Conservation (phyloP, 2,888 invertebrate species). For the Netelia inedita region DNA sequence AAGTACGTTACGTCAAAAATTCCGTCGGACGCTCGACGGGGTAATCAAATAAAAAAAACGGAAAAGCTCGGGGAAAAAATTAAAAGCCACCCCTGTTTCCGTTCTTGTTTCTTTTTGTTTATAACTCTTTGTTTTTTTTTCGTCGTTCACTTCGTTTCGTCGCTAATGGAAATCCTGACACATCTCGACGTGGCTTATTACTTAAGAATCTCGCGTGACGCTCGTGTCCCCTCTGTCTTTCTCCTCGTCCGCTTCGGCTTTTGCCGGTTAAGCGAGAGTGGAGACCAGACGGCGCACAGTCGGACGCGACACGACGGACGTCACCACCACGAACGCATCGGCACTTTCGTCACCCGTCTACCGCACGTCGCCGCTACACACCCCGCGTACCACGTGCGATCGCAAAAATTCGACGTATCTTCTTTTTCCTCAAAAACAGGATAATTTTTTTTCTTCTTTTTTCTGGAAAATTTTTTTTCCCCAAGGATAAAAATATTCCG, state of each 20-base stretch:
- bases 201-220: constrained; percentile 62
- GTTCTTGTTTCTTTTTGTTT: background rate
- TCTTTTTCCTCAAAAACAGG: background rate
- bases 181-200: constrained; percentile 52
- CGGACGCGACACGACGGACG: constrained; percentile 58
- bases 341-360: constrained; percentile 49
- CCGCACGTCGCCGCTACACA: constrained; percentile 37
- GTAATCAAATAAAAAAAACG: too few relatives aligned
- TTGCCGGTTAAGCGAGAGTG: constrained; percentile 30
- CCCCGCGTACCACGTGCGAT: constrained; percentile 30
- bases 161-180: constrained; percentile 59
- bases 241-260: background rate
- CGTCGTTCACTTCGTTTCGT: constrained; percentile 14
- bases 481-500: too few relatives aligned
- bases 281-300: constrained; percentile 5
- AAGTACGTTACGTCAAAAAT: background rate
- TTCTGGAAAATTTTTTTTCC: background rate
- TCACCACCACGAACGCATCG: constrained; percentile 52
- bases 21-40: too few relatives aligned
- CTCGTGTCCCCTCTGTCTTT: constrained; percentile 18
- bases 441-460: background rate
- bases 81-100: too few relatives aligned
- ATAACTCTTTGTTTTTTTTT: constrained; percentile 1
- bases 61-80: too few relatives aligned
- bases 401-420: background rate